Base-by-base conservation (phyloP, 2,888 invertebrate genomes). In the Altica lythri region DNA sequence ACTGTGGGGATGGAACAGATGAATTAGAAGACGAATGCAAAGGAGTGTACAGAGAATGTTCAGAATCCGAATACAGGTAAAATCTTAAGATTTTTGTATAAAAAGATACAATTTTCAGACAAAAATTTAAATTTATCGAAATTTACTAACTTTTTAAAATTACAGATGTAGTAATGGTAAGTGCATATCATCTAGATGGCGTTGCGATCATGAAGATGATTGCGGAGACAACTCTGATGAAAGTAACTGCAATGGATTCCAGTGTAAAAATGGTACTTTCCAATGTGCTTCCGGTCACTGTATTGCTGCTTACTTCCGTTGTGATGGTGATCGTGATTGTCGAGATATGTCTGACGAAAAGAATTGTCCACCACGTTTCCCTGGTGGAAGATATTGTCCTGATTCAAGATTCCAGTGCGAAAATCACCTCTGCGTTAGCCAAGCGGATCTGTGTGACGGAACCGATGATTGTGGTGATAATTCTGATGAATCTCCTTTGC, bases 151-250 rank as follows among this genome's bases (percentile, higher is more conserved):
- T 43, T 22, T 2, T 30, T 30, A 16, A 5, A 10, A 1, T 53
- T 25, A 1, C 40, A 53, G 53, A 5, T 95, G 95, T 70, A 83
- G 79, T 37, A 94, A 94, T 70, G 90, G 91, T 29, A 92, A 92
- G 70, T 95, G 95, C 71, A 92, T 96, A 44, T 93, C 95, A 0
- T 88, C 89, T 0, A 81, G 95, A 57, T 95, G 95, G 94, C 84
- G 92, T 30, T 97, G 97, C 75, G 96, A 97, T 72, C 92, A 92
- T 75, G 95, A 96, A 74, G 93, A 96, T 72, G 97, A 98, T 72
- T 98, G 97, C 69, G 94, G 95, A 0, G 97, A 98, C 74, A 90
- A 90, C 65, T 89, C 92, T 2, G 98, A 99, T 71, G 95, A 95
- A 74, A 77, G 85, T 54, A 86, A 86, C 46, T 95, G 95, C 69